Base-by-base conservation (phyloP, 1,140 invertebrate genomes). In the Sitophilus oryzae region DNA sequence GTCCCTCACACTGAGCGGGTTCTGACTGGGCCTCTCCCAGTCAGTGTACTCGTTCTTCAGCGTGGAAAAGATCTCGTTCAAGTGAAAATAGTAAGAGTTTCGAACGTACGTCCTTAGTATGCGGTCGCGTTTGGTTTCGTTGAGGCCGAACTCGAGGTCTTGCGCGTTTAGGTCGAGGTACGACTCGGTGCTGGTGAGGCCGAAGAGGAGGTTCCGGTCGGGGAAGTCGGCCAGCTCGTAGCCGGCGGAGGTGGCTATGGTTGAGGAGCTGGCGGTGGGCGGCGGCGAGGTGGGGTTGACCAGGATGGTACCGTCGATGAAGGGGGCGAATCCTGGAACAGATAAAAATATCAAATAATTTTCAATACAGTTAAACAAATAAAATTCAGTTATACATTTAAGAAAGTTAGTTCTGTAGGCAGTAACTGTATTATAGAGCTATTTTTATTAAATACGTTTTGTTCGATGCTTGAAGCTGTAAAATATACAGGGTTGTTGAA, bases 41-140 rank as follows among this genome's bases (percentile, higher is more conserved):
- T 94, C 90, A 38, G 90, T 93, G 73, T 94, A 94, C 70, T 94
- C 91, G 70, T 93, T 94, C 72, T 90, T 88, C 44, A 93, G 76
- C 21, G 90, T 89, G 15, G 89, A 90, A 74, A 88, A 92, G 64
- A 91, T 93, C 73, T 92, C 90, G 73, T 92, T 91, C 48, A 91
- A 77, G 75, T 93, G 89, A 72, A 87, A 93, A 63, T 86, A 84
- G 72, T 91, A 93, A 35, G 87, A 84, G 71, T 93, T 93, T 34
- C 89, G 79, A 38, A 93, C 89, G 73, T 89, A 91, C 10, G 89
- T 93, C 51, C 90, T 79, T 60, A 93, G 76, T 60, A 93, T 89
- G 38, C 88, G 78, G 72, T 93, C 89, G 43, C 89, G 77, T 52
- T 88, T 78, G 49, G 84, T 86, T 71, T 91, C 88, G 73, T 89